phyloP scores from a whole-genome alignment of 2,113 vertebrate species.

The Spermophilus dauricus region DNA sequence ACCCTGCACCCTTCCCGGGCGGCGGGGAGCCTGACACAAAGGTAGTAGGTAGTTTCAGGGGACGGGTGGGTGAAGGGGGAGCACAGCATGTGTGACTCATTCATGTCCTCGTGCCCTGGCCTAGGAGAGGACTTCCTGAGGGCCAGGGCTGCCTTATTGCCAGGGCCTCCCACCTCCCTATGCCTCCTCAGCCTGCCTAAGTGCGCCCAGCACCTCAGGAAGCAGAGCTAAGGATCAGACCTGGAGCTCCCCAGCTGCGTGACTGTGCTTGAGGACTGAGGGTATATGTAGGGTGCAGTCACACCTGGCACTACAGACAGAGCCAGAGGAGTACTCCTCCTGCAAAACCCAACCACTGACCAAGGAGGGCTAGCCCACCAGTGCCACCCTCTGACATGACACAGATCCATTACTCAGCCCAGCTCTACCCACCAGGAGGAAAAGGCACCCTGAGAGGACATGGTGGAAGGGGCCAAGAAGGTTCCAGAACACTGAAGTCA shows the following conservation, averaged over 20 bases:
- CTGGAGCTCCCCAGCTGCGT: neutral
- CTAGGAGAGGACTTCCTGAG: neutral
- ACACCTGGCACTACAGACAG: neutral
- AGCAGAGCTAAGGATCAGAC: neutral
- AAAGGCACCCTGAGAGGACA: neutral
- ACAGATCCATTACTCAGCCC: neutral
- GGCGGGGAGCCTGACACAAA: no score
- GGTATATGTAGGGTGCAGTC: fast-evolving
- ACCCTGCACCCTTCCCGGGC: neutral
- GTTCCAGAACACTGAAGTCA: conserved; percentile 10
- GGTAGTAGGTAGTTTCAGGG: neutral
- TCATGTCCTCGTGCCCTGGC: neutral
- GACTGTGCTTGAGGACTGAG: neutral
- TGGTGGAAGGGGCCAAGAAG: neutral
- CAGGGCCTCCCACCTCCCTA: neutral
- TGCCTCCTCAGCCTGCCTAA: neutral
- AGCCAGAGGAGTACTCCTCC: neutral
- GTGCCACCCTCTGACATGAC: neutral
- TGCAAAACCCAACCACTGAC: neutral
- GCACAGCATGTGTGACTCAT: neutral
- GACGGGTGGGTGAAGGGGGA: no score
- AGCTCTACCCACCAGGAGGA: neutral
- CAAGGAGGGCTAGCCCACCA: no score
- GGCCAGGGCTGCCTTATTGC: neutral
- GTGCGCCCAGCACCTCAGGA: neutral